Evolutionary conservation across 1,140 invertebrate genomes (phyloP).

Genomic region (Rhopalosiphum maidis): DNA sequence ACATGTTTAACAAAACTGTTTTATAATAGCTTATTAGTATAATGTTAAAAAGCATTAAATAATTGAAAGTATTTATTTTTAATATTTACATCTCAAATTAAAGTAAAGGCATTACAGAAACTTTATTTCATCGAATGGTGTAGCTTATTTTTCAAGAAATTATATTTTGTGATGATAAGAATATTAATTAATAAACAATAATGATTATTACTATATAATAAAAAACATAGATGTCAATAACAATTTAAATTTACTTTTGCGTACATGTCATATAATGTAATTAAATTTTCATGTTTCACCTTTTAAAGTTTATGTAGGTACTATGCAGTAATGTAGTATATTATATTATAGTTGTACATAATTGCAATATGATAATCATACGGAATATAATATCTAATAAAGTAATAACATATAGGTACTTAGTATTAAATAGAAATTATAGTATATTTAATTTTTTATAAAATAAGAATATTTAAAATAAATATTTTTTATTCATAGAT

Average conservation of each 20-base stretch:
- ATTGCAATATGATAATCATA: background rate
- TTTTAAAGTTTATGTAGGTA: background rate
- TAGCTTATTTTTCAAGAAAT: background rate
- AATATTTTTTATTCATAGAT: constrained; percentile 18
- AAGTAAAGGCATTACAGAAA: background rate
- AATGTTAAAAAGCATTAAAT: too few species aligned
- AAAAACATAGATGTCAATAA: background rate
- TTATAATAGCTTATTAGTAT: too few species aligned
- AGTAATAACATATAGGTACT: background rate
- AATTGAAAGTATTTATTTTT: too few species aligned
- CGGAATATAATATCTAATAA: too few species aligned
- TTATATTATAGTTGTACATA: background rate
- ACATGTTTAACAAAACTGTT: too few species aligned
- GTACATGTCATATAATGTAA: background rate
- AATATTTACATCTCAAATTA: background rate
- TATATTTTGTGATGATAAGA: background rate
- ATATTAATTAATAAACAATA: background rate
- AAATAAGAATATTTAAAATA: background rate
- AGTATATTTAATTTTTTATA: background rate
- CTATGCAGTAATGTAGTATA: background rate
- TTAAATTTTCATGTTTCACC: background rate
- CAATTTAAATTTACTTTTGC: background rate
- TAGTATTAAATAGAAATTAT: background rate
- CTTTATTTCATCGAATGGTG: background rate
- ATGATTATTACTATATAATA: background rate